Evolutionary conservation across 2,888 invertebrate genomes (phyloP), one percentile per base, ranked within the genome.

Genomic region (Phorcus lineatus): DNA sequence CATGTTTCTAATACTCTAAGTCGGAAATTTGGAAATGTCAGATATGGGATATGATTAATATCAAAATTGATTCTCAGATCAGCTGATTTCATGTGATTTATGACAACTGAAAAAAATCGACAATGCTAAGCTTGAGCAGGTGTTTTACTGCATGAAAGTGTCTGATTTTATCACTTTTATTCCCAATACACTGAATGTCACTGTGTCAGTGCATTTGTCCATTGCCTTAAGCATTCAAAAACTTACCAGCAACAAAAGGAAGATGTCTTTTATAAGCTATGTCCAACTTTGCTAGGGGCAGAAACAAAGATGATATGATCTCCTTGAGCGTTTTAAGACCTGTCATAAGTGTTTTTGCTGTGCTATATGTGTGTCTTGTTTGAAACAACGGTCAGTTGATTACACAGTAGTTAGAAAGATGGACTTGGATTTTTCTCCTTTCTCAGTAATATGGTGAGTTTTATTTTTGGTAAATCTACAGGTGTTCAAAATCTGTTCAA

Each of bases 391-490:
- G 11, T 47, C 47, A 47, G 47, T 47, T 47, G 47, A 47, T 47
- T 47, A 13, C 1, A 11, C 13, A 47, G 13, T 11, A 11, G 7
- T 13, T 11, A 13, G 70, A 70, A 70, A n/a, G 19, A 70, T 70
- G 70, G 31, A 36, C 36, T 70, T 70, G 28, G 19, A 19, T 16
- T 70, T 31, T 70, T 70, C 36, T 17, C 70, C 31, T 4, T 70
- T 70, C 36, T 70, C 40, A 70, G 31, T 36, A n/a, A 70, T 17
- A 54, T 80, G 80, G 84, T 84, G 81, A 57, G 77, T 62, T 47
- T 11, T 47, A 13, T 47, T 47, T 36, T 36, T 36, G 36, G 7
- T 36, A 4, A 36, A 36, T n/a, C n/a, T n/a, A n/a, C n/a, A n/a
- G n/a, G n/a, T n/a, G n/a, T n/a, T n/a, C n/a, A n/a, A n/a, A n/a